phyloP scores from a whole-genome alignment of 1,140 invertebrate species.

The Holotrichia oblita region DNA sequence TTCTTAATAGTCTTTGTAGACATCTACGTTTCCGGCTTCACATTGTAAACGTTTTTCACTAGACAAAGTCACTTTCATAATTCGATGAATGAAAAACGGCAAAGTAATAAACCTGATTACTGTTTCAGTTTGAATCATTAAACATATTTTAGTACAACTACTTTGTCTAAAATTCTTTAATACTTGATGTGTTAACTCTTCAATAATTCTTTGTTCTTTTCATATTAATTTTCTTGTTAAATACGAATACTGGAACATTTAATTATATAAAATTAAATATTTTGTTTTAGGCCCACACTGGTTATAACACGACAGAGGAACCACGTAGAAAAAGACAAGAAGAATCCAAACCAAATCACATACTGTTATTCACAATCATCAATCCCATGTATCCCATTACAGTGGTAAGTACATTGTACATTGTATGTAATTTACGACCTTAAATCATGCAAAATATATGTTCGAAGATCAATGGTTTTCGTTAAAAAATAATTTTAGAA shows the following conservation, averaged over 20 bases:
- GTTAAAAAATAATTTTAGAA: too few relatives aligned
- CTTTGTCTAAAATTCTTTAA: background rate
- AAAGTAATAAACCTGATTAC: background rate
- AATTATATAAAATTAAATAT: constrained; percentile 19
- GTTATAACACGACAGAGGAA: constrained; percentile 66
- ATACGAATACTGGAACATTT: background rate
- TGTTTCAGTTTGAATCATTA: background rate
- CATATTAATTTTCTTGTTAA: background rate
- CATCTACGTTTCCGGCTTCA: background rate
- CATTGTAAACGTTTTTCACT: constrained; percentile 9
- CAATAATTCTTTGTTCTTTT: constrained; percentile 8
- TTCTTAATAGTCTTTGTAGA: background rate
- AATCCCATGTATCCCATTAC: constrained; percentile 98
- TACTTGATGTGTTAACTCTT: background rate
- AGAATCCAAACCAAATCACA: constrained; percentile 83
- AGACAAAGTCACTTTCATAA: background rate
- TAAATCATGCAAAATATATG: too few relatives aligned
- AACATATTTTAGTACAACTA: background rate
- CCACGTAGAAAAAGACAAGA: constrained; percentile 72
- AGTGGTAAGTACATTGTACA: constrained; percentile 82
- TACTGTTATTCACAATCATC: constrained; percentile 93
- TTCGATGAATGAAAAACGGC: background rate
- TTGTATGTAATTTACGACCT: too few relatives aligned
- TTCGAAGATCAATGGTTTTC: too few relatives aligned
- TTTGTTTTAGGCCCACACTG: constrained; percentile 65